A percentile compares a stretch with the other conserved stretches of the same genome.
These are phyloP conservation scores for Dendrocincla tyrannina DNA, from an alignment of 2,797 vertebrate genomes.

Conservation along the genomic window DNA sequence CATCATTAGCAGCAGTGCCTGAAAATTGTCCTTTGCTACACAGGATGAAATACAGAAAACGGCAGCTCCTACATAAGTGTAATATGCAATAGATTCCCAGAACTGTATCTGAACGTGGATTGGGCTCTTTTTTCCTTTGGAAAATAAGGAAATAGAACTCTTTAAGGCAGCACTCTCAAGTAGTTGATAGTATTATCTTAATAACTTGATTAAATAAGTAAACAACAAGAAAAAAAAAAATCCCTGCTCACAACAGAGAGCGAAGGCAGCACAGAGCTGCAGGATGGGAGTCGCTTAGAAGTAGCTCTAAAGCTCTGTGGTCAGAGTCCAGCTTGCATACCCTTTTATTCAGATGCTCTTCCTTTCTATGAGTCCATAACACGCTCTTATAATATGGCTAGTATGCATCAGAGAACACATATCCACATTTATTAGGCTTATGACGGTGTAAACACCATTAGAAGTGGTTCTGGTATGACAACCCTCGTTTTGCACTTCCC, in stretches of 20 bases:
- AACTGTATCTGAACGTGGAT: not conserved
- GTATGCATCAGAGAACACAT: not conserved
- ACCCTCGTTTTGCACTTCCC: not conserved
- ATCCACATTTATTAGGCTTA: not conserved
- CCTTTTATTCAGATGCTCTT: not conserved
- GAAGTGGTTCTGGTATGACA: not conserved
- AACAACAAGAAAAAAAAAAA: not conserved
- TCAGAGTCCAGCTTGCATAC: not conserved
- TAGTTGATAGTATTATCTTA: not conserved
- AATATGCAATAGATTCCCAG: not conserved
- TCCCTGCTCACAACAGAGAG: not conserved
- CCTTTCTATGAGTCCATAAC: not conserved
- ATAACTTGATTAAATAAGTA: not conserved
- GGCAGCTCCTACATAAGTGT: not conserved
- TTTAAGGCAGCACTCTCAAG: not conserved
- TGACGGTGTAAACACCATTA: conserved; percentile 2
- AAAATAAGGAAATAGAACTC: not conserved
- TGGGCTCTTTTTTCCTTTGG: not conserved
- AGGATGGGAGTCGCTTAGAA: not conserved
- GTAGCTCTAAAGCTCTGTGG: not conserved
- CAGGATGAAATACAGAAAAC: not conserved
- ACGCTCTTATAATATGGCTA: not conserved
- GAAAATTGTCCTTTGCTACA: not conserved
- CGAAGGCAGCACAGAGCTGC: not conserved
- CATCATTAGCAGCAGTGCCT: not conserved